phyloP scores from a whole-genome alignment of 2,888 invertebrate genomes.

The Ceriagrion tenellum region DNA sequence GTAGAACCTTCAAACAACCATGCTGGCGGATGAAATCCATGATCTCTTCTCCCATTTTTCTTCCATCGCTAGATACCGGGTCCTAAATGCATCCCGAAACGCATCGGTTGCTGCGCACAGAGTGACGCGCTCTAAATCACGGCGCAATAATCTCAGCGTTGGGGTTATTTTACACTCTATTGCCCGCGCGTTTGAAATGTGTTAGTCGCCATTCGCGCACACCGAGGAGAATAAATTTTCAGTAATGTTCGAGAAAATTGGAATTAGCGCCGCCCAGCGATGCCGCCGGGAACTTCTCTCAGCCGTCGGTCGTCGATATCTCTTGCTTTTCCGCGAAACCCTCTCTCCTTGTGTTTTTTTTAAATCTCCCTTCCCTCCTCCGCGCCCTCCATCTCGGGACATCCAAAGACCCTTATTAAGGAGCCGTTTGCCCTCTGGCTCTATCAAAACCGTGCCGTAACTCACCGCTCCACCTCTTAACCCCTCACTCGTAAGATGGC shows the following conservation, averaged over 20 bases:
- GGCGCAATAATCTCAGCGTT: background rate
- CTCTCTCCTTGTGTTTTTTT: background rate
- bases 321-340: slow-evolving; percentile 6
- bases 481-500: background rate
- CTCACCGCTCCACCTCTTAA: slow-evolving; percentile 24
- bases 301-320: slow-evolving; percentile 3
- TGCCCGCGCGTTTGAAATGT: background rate
- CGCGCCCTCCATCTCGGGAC: background rate
- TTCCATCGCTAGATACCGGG: background rate
- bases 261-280: background rate
- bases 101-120: background rate
- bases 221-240: background rate
- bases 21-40: background rate
- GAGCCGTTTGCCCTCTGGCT: slow-evolving; percentile 17
- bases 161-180: background rate
- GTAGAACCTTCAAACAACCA: background rate
- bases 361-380: background rate
- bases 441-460: slow-evolving; percentile 37
- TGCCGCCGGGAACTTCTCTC: slow-evolving; percentile 19
- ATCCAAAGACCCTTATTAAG: slow-evolving; percentile 46
- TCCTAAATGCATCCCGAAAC: background rate
- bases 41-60: background rate
- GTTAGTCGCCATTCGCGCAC: background rate
- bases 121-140: background rate
- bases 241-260: background rate